Base-by-base conservation (phyloP, 2,797 vertebrate species). In the Enteromius argenteus region DNA sequence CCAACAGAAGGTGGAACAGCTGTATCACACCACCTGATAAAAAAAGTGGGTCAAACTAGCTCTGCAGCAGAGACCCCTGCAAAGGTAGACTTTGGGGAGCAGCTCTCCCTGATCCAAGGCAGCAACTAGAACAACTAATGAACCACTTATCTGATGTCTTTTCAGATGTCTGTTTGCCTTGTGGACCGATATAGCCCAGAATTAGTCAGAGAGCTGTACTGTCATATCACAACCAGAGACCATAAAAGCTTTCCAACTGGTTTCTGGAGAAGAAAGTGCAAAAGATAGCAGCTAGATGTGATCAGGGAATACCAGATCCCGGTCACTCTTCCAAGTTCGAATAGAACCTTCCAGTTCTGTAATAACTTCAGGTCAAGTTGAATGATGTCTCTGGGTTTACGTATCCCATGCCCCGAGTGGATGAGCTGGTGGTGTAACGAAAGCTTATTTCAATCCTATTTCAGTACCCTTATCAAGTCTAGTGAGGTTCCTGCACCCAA, bases 131-230 rank as follows among this genome's bases (percentile, higher is more conserved):
- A 46, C 58, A 78, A 44, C 76, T 78, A 64, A 78, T 78, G 58
- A 78, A 78, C 27, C 58, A 78, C 39, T 78, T 78, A 64, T 44
- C 58, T 64, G 23, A 78, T 78, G 76, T 78, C 23, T 46, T 64
- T 78, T 32, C 23, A 78, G 23, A 78, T 64, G 58, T 46, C 39
- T 27, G 35, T 58, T 60, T 42, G 53, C n/a, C 74, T 78, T 46
- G 56, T 78, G 58, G 76, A 78, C 76, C 23, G 4, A 21, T 44
- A 21, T 62, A 44, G 56, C 17, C 39, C 32, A 32, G 17, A 62
- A 78, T 46, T 13, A 46, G 14, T 23, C 53, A 5, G 35, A 27
- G 5, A 19, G 14, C 35, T 37, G 49, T 9, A 60, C 75, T 64
- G 39, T 37, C 10, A n/a, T 37, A 39, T 58, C 6, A 39, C 73